Evolutionary conservation across 2,113 vertebrate species (phyloP).

Genomic region (Megaceryle maxima): DNA sequence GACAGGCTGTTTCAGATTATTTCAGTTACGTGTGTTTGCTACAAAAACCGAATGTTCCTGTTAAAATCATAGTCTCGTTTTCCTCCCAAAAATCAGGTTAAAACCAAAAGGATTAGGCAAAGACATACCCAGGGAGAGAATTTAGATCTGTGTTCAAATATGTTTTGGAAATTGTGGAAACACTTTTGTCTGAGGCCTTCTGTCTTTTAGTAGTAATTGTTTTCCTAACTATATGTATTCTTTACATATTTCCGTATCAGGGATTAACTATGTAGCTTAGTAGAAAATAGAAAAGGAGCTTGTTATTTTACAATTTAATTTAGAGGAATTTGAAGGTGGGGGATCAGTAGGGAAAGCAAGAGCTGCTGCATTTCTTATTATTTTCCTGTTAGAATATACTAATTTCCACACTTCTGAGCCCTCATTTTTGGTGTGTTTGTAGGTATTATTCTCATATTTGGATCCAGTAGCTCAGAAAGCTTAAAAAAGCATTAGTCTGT

Average conservation of each 20-base stretch:
- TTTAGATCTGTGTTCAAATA: not conserved
- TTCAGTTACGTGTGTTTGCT: not conserved
- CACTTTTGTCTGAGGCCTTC: not conserved
- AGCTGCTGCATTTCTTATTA: not conserved
- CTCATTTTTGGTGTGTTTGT: not conserved
- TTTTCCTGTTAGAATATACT: not conserved
- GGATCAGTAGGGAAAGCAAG: not conserved
- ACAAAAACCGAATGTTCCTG: constrained; percentile 11
- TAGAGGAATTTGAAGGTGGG: not conserved
- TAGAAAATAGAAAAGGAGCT: not conserved
- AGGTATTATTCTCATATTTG: not conserved
- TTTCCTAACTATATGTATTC: not conserved
- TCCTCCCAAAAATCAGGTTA: constrained; percentile 30
- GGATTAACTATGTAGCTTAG: not conserved
- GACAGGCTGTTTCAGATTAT: constrained; percentile 61
- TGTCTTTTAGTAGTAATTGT: not conserved
- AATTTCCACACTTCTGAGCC: not conserved
- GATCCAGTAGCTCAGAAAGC: not conserved
- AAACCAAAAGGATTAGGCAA: constrained; percentile 28
- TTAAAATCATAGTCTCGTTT: constrained; percentile 35
- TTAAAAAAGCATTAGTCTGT: not conserved
- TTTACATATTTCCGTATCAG: not conserved
- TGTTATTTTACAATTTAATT: constrained; percentile 25
- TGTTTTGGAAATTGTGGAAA: not conserved
- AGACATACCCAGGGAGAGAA: not conserved